phyloP scores from a whole-genome alignment of 1,140 invertebrate genomes.

The Myzus persicae region DNA sequence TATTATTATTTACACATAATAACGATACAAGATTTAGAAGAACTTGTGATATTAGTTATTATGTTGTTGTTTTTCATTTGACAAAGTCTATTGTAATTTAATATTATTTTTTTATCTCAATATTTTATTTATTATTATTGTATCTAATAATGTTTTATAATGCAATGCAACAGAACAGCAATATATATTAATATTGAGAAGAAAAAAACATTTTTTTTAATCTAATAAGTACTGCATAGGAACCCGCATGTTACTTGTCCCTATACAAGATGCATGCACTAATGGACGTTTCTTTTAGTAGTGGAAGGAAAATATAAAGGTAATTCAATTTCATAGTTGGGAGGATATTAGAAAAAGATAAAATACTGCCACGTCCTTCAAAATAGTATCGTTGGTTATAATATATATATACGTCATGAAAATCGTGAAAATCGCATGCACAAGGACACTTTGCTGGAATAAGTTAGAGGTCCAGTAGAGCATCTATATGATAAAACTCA shows the following conservation, averaged over 20 bases:
- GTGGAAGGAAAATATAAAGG: neutral
- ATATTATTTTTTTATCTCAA: no score
- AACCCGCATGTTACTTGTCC: neutral
- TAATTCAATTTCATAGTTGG: neutral
- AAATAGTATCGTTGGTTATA: neutral
- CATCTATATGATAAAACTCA: neutral
- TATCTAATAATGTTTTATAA: neutral
- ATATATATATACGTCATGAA: neutral
- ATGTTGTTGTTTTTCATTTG: neutral
- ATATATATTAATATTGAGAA: no score
- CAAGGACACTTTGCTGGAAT: neutral
- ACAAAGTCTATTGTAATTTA: neutral
- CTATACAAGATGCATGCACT: neutral
- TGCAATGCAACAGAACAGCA: neutral
- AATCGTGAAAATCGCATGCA: neutral
- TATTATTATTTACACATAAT: no score
- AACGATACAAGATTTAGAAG: no score
- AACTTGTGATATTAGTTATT: neutral
- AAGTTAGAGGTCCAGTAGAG: neutral
- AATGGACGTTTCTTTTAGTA: neutral
- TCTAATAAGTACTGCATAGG: neutral
- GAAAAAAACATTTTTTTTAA: neutral
- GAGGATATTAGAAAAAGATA: neutral
- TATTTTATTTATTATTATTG: neutral
- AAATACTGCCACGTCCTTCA: neutral